A percentile compares a stretch with the other conserved stretches of the same genome.
Evolutionary conservation across 2,113 vertebrate species (phyloP).

Genomic region (Sula dactylatra): DNA sequence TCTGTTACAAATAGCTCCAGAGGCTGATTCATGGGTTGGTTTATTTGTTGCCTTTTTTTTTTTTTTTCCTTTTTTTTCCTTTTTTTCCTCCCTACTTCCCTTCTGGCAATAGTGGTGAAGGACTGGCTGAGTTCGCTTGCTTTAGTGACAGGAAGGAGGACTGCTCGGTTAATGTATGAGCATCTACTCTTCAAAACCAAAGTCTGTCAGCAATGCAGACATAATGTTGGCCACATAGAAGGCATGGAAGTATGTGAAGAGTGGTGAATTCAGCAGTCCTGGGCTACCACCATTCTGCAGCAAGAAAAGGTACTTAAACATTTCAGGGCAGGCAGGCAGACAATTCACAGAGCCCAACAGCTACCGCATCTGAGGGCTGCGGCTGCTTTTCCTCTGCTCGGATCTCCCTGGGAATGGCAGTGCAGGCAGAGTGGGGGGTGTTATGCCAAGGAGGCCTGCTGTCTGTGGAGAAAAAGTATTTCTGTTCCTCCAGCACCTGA

Average conservation of each 20-base stretch:
- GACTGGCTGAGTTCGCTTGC: neutral
- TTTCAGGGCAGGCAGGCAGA: neutral
- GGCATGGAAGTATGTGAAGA: fast-evolving
- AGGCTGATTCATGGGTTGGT: neutral
- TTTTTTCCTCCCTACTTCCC: no score
- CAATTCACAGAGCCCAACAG: neutral
- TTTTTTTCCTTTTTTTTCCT: no score
- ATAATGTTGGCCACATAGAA: neutral
- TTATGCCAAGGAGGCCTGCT: neutral
- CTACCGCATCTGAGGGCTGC: neutral
- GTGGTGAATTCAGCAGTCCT: neutral
- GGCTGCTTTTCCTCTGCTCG: neutral
- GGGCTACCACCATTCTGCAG: neutral
- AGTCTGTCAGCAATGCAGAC: neutral
- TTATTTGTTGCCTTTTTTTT: neutral
- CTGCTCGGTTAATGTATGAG: neutral
- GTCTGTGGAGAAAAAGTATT: neutral
- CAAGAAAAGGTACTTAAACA: neutral
- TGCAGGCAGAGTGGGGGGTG: neutral
- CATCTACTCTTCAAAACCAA: neutral
- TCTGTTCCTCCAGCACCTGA: neutral
- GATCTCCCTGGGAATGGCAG: neutral
- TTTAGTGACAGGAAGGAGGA: neutral
- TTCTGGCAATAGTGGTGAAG: neutral
- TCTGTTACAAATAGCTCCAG: neutral